A percentile compares a stretch with the other conserved stretches of the same genome.
These are phyloP conservation scores for Nasonovia ribisnigri DNA, from an alignment of 2,888 invertebrate species.

Conservation along the genomic window DNA sequence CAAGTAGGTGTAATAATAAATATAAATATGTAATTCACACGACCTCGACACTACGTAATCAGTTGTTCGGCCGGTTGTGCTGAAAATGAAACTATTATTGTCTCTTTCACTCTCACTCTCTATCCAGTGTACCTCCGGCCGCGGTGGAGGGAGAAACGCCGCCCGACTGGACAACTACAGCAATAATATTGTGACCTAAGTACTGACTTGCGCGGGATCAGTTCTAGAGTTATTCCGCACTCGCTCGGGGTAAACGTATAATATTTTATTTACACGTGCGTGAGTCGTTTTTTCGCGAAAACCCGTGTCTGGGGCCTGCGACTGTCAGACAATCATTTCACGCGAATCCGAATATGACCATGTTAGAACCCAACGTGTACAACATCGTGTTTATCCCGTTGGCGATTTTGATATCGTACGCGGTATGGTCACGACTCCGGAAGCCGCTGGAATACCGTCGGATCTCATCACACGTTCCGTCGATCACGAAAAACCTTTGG, in stretches of 20 bases:
- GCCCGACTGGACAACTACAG: too few species aligned
- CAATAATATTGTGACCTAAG: too few species aligned
- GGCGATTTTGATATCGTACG: neutral
- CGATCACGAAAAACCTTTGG: slow-evolving; percentile 21
- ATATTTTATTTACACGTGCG: neutral
- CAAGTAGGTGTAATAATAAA: neutral
- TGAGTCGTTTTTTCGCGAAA: neutral
- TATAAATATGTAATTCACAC: neutral
- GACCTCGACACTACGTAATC: neutral
- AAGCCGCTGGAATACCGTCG: neutral
- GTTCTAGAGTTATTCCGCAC: neutral
- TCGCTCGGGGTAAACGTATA: neutral
- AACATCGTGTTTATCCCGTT: neutral
- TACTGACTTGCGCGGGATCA: neutral
- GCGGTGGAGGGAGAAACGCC: too few species aligned
- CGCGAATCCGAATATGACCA: neutral
- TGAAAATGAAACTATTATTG: neutral
- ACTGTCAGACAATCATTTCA: neutral
- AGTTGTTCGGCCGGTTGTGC: neutral
- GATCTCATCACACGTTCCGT: slow-evolving; percentile 33
- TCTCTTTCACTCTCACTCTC: neutral
- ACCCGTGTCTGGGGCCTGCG: neutral
- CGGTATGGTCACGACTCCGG: neutral
- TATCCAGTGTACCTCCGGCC: neutral
- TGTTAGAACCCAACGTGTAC: neutral